Evolutionary conservation across 2,113 vertebrate genomes (phyloP), one percentile per base, ranked within the genome.

Genomic region (Stictonetta naevosa): DNA sequence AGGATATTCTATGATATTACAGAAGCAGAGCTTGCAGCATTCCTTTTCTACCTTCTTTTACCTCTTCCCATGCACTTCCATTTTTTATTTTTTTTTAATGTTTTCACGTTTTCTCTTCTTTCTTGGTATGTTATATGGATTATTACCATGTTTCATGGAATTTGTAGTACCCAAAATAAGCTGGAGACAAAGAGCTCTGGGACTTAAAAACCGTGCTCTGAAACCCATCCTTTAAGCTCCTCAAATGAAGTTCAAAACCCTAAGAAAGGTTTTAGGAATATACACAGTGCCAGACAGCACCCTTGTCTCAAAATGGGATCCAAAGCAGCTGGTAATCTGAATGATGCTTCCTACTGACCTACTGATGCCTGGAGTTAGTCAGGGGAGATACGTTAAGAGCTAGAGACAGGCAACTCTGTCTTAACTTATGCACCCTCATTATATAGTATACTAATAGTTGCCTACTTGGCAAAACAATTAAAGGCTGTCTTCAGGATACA

Each of bases 91-190:
- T 50, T 50, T 12, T 48, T 48, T 22, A 40, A 40, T 5, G 4
- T 3, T 1, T 85, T 21, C 7, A 34, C 7, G 33, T 82, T 77
- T 46, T 4, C 6, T 5, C 8, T 36, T 67, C 4, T 17, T 28
- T 77, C 5, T 40, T 44, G 28, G 16, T 25, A 42, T 7, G 9
- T 52, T 66, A 40, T 4, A 19, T 20, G 8, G 7, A 31, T 56
- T 64, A 64, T 72, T 40, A 26, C 2, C 31, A 23, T 26, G 2
- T 38, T 91, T 58, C 33, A 29, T 2, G 0, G 29, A 83, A 83
- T 0, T 50, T 59, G 23, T 0, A 68, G 15, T 13, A 31, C 14
- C 1, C 28, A 42, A 78, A 72, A 55, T 2, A 34, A 44, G 6
- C 21, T 73, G 21, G 71, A 20, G 34, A 19, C 14, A 91, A 76